phyloP scores from a whole-genome alignment of 1,140 invertebrate species.

The Ooceraea biroi region DNA sequence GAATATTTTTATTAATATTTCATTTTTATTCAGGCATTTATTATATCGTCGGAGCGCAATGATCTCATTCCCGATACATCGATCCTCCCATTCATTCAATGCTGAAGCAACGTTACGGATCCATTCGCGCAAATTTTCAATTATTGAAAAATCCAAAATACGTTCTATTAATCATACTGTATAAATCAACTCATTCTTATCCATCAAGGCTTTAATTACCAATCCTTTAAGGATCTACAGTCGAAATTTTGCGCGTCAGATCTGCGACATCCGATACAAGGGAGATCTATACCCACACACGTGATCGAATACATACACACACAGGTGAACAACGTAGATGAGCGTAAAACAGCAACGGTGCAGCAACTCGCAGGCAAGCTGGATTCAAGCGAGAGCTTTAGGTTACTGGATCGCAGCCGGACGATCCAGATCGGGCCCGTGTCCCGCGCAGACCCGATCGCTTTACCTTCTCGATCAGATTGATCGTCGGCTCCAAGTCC shows the following conservation, averaged over 20 bases:
- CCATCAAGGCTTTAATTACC: too few relatives aligned
- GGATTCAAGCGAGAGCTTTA: conserved; percentile 45
- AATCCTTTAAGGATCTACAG: not conserved
- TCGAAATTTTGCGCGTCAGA: conserved; percentile 8
- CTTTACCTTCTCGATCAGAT: conserved; percentile 96
- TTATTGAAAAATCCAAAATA: not conserved
- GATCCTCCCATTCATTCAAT: not conserved
- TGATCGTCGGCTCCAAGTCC: conserved; percentile 96
- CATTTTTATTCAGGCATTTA: too few relatives aligned
- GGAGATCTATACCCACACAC: not conserved
- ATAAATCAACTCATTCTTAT: too few relatives aligned
- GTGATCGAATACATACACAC: conserved; percentile 19
- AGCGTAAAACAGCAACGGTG: conserved; percentile 10
- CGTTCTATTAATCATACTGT: not conserved
- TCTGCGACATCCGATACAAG: not conserved
- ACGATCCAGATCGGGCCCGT: conserved; percentile 24
- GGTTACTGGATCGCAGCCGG: conserved; percentile 22
- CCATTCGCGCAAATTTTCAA: not conserved
- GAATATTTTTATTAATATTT: conserved; percentile 17
- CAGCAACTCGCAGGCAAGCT: conserved; percentile 44
- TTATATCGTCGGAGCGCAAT: not conserved
- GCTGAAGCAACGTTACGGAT: not conserved
- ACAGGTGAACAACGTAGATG: conserved; percentile 34
- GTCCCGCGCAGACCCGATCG: conserved; percentile 13
- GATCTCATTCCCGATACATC: not conserved